Evolutionary conservation across 2,797 vertebrate species (phyloP), one percentile per base, ranked within the genome.

Genomic region (Anabacerthia variegaticeps): DNA sequence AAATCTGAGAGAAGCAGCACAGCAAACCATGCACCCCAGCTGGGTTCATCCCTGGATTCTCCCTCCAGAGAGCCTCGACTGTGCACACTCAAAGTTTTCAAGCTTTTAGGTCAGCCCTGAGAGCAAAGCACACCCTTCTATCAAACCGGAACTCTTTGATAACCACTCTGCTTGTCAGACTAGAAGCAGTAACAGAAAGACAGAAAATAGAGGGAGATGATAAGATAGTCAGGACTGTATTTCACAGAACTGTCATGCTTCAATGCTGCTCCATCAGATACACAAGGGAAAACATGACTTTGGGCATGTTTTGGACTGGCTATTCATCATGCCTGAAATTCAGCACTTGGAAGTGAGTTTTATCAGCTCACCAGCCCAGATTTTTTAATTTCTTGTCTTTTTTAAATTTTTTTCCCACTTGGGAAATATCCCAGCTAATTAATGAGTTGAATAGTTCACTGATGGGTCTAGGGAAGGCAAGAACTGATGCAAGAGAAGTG

Each of bases 31-130:
- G 0, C 9, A 26, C 3, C 8, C 67, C 34, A 76, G 22, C 34
- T 30, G 34, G 46, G 44, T 16, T 39, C 26, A 34, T 0, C 8
- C 48, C 67, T 37, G n/a, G 12, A 48, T 58, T 59, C 59, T n/a
- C 30, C 36, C 24, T 14, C 28, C 63, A 44, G 67, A 68, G 62
- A 66, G 16, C 7, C 37, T n/a, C 71, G 10, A 24, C 44, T 51
- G 12, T 0, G 0, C 26, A 20, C 22, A 36, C 24, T 12, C 0
- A 0, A n/a, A 36, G 22, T 12, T 52, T 55, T 59, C 39, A 61
- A 49, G 55, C 12, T 78, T 74, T 81, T 36, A 34, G 55, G 52
- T 87, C 51, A 52, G 58, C 19, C 30, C 18, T 0, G 0, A 75
- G 12, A 59, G 67, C 52, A 71, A 71, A 85, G 36, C 39, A 54